Evolutionary conservation across 2,113 vertebrate species (phyloP), one percentile per base, ranked within the genome.

Genomic region (Potamarius usumacintae): DNA sequence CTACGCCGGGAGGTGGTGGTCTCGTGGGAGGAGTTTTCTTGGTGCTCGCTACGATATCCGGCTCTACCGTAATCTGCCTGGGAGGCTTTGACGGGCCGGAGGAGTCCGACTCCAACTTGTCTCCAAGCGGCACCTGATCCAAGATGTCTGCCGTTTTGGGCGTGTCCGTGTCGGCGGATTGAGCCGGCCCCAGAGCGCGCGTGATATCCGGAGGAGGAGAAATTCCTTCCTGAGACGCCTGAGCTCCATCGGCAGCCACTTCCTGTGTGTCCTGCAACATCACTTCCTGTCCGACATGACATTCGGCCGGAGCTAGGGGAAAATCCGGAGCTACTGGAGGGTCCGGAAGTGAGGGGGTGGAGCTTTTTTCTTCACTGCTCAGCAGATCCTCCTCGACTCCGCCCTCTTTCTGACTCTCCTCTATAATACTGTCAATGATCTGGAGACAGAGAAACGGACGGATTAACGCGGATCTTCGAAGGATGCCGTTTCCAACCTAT

Each of bases 371-470:
- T 42, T 90, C 78, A 60, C 50, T 12, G 52, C 72, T 85, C 88
- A 96, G 94, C 89, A 96, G 90, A 84, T 92, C 94, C 89, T 96
- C 96, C 79, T 96, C 96, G 42, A 93, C 93, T 20, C 90, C 93
- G 12, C 90, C 94, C 85, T 92, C 96, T 89, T 97, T 98, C 89
- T 99, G 96, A 93, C 97, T 97, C 93, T 98, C 97, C 92, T 99
- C 96, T 89, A 99, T 98, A 94, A 99, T 99, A 95, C 97, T 98
- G 92, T 99, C 97, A 89, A 99, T 99, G 87, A 99, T 99, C 98
- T 99, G 89, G 2, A 78, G 22, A 63, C 22, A 63, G n/a, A 83
- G 10, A 58, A 57, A 67, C 3, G 7, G 60, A n/a, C 5, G 20
- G 15, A 55, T 84, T 17, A 48, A 48, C 14, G 9, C 20, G 1